Conservation (phyloP, 2,888 invertebrate genomes). For the Syrista parreyssii region DNA sequence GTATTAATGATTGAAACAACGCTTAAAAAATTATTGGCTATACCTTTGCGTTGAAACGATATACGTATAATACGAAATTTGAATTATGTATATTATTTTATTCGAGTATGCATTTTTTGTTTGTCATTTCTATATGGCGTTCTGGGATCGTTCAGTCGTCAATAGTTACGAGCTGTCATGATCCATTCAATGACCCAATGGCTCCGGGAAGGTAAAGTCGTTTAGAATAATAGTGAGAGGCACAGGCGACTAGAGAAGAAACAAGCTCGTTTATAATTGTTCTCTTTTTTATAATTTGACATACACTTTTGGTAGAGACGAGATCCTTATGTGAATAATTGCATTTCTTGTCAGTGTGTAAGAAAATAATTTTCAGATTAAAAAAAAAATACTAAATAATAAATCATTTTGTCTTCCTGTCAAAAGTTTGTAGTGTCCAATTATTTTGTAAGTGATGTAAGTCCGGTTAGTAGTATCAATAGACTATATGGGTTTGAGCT, state of each 20-base stretch:
- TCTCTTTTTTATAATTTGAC: too few species aligned
- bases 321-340: too few species aligned
- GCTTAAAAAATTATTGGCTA: not conserved
- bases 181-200: not conserved
- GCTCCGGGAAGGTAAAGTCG: not conserved
- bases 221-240: not conserved
- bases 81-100: not conserved
- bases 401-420: too few species aligned
- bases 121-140: not conserved
- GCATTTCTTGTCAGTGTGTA: too few species aligned
- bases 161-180: not conserved
- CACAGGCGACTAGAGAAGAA: not conserved
- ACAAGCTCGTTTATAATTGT: too few species aligned
- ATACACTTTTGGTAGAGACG: too few species aligned
- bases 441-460: too few species aligned
- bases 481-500: too few species aligned
- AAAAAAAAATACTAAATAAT: too few species aligned
- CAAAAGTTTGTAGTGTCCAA: too few species aligned
- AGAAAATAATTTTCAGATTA: too few species aligned
- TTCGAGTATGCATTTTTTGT: not conserved
- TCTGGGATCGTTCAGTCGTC: not conserved
- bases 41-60: not conserved
- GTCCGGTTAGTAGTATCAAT: too few species aligned
- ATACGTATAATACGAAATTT: not conserved
- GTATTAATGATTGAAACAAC: not conserved